These are phyloP conservation scores for Podarcis raffonei DNA, from an alignment of 2,113 vertebrate species.

Conservation along the genomic window DNA sequence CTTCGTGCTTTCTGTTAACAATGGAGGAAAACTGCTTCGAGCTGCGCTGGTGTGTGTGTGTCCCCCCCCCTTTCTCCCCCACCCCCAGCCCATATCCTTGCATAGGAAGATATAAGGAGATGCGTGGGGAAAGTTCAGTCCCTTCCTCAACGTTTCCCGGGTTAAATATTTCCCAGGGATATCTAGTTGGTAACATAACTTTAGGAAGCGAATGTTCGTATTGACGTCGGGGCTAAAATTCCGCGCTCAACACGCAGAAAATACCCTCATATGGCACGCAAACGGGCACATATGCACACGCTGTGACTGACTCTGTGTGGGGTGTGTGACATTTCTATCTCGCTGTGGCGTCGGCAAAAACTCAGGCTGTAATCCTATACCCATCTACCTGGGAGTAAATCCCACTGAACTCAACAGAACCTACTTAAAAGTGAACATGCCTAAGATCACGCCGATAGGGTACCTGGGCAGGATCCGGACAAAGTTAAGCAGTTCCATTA, in stretches of 20 bases:
- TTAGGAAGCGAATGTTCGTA: neutral
- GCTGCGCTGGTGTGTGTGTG: neutral
- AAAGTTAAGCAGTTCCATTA: neutral
- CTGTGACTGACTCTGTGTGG: constrained; percentile 17
- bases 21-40: constrained; percentile 51
- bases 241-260: neutral
- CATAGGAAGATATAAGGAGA: neutral
- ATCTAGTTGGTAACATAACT: neutral
- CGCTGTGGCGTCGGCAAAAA: neutral
- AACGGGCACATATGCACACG: neutral
- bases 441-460: neutral
- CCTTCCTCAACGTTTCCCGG: constrained; percentile 35
- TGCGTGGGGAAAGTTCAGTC: neutral
- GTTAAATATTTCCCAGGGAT: constrained; percentile 16
- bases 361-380: neutral
- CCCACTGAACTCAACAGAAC: neutral
- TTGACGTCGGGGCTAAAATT: neutral
- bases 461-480: neutral
- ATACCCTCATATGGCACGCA: neutral
- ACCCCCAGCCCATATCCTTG: constrained; percentile 3
- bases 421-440: neutral
- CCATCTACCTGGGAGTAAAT: neutral
- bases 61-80: neutral
- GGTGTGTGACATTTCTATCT: neutral
- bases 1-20: constrained; percentile 41